These are phyloP conservation scores for Linyphia triangularis DNA, from an alignment of 2,888 invertebrate species.

Conservation along the genomic window DNA sequence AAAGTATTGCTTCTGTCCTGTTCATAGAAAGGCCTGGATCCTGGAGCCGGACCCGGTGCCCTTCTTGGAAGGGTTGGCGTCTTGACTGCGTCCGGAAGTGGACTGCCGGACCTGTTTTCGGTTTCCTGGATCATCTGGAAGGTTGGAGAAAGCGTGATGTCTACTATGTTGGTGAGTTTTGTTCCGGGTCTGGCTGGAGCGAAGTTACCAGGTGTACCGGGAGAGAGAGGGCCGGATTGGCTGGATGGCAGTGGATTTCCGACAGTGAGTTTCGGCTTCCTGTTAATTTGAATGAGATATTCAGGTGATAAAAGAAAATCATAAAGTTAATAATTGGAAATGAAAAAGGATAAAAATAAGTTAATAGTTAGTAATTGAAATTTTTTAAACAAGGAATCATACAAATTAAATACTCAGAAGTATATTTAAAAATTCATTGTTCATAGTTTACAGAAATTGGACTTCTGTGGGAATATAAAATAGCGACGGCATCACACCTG, in stretches of 20 bases:
- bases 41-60: constrained; percentile 26
- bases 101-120: constrained; percentile 68
- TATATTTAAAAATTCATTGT: too few relatives aligned
- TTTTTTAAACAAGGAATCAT: too few relatives aligned
- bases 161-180: constrained; percentile 73
- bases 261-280: constrained; percentile 43
- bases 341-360: too few relatives aligned
- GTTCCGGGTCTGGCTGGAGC: constrained; percentile 70
- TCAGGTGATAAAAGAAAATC: too few relatives aligned
- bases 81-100: constrained; percentile 59
- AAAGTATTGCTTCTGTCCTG: constrained; percentile 41
- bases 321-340: too few relatives aligned
- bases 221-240: constrained; percentile 41
- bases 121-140: constrained; percentile 77
- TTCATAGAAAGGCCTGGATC: constrained; percentile 6
- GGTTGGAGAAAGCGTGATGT: constrained; percentile 78
- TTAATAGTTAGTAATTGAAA: too few relatives aligned
- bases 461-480: too few relatives aligned
- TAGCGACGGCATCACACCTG: too few relatives aligned
- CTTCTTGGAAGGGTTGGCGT: constrained; percentile 63
- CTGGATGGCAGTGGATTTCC: constrained; percentile 7
- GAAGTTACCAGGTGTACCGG: constrained; percentile 52
- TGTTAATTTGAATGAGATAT: background rate
- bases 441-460: too few relatives aligned
- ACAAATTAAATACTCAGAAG: too few relatives aligned